These are phyloP conservation scores for Fragum whitleyi DNA, from an alignment of 2,888 invertebrate species.

Conservation along the genomic window DNA sequence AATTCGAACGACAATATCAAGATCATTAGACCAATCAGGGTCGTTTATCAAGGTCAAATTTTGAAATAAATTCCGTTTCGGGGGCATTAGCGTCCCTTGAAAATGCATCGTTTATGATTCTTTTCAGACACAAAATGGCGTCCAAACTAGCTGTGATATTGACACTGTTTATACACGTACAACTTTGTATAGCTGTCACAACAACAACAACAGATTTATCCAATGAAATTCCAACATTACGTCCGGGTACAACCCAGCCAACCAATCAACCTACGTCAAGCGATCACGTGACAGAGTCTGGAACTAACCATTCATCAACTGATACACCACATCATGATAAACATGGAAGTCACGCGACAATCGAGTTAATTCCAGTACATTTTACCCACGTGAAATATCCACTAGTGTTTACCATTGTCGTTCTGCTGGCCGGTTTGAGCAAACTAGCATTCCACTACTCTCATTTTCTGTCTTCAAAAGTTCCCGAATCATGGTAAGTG, in stretches of 20 bases:
- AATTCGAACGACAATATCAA: background rate
- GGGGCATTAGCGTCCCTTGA: too few relatives aligned
- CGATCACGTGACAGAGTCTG: too few relatives aligned
- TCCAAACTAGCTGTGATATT: constrained; percentile 21
- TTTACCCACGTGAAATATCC: constrained; percentile 55
- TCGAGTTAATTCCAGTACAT: constrained; percentile 43
- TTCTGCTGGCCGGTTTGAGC: constrained; percentile 49
- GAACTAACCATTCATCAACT: background rate
- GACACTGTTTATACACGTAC: background rate
- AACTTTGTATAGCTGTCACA: background rate
- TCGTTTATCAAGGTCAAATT: too few relatives aligned
- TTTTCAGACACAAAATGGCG: constrained; percentile 15
- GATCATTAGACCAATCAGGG: background rate
- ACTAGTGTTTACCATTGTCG: constrained; percentile 52
- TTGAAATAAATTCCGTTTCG: too few relatives aligned
- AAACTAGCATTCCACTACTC: constrained; percentile 57
- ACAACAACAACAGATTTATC: constrained; percentile 13
- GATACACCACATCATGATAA: background rate
- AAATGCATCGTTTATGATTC: background rate
- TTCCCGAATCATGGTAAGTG: constrained; percentile 84
- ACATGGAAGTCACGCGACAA: background rate
- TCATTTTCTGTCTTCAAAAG: constrained; percentile 77
- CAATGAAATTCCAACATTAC: constrained; percentile 10
- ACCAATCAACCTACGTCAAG: background rate
- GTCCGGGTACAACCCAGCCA: background rate